Evolutionary conservation across 1,140 invertebrate genomes (phyloP).

Genomic region (Pantala flavescens): DNA sequence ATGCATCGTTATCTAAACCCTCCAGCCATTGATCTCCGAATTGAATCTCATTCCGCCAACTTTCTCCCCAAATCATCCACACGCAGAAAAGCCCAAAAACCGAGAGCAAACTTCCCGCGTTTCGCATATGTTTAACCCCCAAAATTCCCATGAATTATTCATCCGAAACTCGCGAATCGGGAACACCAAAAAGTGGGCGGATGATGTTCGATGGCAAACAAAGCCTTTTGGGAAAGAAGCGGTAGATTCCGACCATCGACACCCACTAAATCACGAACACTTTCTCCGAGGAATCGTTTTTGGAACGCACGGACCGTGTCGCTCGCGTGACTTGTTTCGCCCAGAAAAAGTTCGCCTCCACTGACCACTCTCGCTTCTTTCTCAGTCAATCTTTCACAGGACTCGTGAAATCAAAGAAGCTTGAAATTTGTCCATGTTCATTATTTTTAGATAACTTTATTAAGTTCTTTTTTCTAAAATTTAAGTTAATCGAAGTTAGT

Average conservation of each 20-base stretch:
- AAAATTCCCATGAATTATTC: constrained; percentile 5
- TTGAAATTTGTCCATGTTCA: no score
- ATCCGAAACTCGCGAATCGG: not conserved
- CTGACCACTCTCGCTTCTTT: not conserved
- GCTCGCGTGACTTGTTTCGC: not conserved
- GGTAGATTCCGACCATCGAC: not conserved
- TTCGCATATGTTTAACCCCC: not conserved
- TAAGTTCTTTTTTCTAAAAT: no score
- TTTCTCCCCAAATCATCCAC: no score
- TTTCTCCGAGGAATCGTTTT: not conserved
- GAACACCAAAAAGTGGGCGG: not conserved
- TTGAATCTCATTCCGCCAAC: no score
- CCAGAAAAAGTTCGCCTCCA: not conserved
- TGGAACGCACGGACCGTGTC: not conserved
- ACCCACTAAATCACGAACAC: not conserved
- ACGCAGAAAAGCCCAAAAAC: no score
- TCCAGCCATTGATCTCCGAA: no score
- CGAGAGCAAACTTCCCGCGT: not conserved
- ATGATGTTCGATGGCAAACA: not conserved
- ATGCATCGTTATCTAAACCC: no score
- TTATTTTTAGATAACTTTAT: no score
- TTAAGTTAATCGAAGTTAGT: no score
- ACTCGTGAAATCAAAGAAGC: no score
- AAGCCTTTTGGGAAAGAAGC: not conserved
- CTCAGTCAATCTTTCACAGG: no score